Evolutionary conservation across 2,888 invertebrate genomes (phyloP).

Genomic region (Brachypalpus laphriformis): DNA sequence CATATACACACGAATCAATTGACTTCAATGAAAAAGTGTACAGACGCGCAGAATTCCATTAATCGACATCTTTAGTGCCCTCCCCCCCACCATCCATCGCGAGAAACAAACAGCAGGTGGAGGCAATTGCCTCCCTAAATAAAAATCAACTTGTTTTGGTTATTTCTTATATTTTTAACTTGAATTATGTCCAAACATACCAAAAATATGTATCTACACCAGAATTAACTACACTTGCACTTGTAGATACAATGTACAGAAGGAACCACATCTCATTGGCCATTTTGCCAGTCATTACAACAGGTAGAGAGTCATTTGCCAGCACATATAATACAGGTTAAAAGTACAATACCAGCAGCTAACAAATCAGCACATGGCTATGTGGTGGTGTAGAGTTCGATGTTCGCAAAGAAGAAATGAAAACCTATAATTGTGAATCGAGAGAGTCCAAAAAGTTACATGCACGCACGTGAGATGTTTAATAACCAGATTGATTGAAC

Average conservation of each 20-base stretch:
- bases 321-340: slow-evolving; percentile 11
- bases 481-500: slow-evolving; percentile 23
- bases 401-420: neutral
- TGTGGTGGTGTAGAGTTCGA: neutral
- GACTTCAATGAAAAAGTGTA: neutral
- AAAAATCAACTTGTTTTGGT: neutral
- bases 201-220: neutral
- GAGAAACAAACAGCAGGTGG: slow-evolving; percentile 1
- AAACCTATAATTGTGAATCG: neutral
- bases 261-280: neutral
- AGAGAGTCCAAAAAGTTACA: slow-evolving; percentile 23
- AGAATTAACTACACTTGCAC: neutral
- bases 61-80: neutral
- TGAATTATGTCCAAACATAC: neutral
- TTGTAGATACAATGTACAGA: neutral
- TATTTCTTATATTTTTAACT: neutral
- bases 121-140: neutral
- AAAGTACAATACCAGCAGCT: neutral
- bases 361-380: neutral
- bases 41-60: neutral
- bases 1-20: neutral
- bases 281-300: slow-evolving; percentile 36
- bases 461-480: slow-evolving; percentile 47
- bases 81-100: neutral
- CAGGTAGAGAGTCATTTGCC: slow-evolving; percentile 13